These are phyloP conservation scores for Rhodinocichla rosea DNA, from an alignment of 2,113 vertebrate species.

Conservation along the genomic window DNA sequence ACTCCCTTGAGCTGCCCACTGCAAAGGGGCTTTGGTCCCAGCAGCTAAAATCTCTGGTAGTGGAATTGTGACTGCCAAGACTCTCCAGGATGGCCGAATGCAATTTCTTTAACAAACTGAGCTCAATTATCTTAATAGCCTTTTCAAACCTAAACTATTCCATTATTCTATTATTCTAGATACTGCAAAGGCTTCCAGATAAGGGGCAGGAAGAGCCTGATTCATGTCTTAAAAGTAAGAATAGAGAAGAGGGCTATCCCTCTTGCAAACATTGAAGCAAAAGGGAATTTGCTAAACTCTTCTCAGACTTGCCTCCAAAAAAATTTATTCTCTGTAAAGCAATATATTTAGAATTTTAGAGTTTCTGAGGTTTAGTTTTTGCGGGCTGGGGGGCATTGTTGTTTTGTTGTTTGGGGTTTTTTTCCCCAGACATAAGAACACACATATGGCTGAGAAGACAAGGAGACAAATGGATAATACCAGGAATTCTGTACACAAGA, in stretches of 20 bases:
- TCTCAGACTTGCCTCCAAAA: background rate
- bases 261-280: background rate
- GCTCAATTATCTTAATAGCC: background rate
- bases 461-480: background rate
- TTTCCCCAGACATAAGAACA: background rate
- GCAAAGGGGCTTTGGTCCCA: background rate
- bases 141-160: background rate
- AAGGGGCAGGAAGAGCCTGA: background rate
- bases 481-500: background rate
- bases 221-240: background rate
- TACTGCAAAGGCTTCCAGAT: background rate
- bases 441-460: background rate
- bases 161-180: background rate
- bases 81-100: background rate
- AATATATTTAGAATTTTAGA: background rate
- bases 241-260: background rate
- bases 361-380: background rate
- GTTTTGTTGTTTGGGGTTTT: rapidly evolving
- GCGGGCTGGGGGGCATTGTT: rapidly evolving
- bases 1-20: background rate
- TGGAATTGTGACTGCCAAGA: background rate
- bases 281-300: background rate
- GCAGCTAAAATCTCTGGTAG: background rate
- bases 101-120: background rate
- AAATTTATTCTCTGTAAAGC: background rate